Conservation (phyloP, 2,797 vertebrate species). For the Coregonus suidteri region DNA sequence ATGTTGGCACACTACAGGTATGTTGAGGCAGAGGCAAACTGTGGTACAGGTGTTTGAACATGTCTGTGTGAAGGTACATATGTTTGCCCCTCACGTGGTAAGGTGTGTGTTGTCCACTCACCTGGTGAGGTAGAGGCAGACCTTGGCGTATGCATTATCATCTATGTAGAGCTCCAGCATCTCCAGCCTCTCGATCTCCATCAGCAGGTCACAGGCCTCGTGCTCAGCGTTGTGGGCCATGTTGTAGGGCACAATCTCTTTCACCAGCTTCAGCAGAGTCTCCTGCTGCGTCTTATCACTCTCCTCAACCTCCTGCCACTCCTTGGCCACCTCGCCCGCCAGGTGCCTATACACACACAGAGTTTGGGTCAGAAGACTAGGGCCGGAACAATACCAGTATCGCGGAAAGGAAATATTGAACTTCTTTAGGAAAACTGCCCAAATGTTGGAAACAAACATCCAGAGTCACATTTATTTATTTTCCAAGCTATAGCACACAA, state of each 20-base stretch:
- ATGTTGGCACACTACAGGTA: constrained; percentile 25
- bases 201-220: constrained; percentile 95
- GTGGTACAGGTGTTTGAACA: constrained; percentile 76
- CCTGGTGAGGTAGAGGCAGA: constrained; percentile 98
- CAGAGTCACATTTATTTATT: too few species aligned
- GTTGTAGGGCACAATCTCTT: constrained; percentile 97
- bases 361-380: too few species aligned
- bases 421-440: too few species aligned
- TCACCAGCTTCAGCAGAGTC: constrained; percentile 89
- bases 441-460: too few species aligned
- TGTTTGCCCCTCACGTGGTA: neutral
- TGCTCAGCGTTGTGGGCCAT: constrained; percentile 99
- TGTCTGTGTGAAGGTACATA: neutral
- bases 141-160: constrained; percentile 95
- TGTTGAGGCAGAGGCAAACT: constrained; percentile 85
- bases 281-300: constrained; percentile 92
- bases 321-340: constrained; percentile 95
- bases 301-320: constrained; percentile 98
- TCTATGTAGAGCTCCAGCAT: constrained; percentile 97
- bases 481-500: too few species aligned
- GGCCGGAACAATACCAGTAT: too few species aligned
- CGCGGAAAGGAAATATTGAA: too few species aligned
- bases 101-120: constrained; percentile 49
- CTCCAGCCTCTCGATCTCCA: constrained; percentile 96
- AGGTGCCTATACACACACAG: constrained; percentile 80